Conservation (phyloP, 2,113 vertebrate genomes). For the Danio rerio region GRCz12tu NC_133184.1:23205001-23205500, state of each 20-base stretch:
- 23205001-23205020: conserved; percentile 75
- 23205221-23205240: conserved; percentile 53
- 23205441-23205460: conserved; percentile 64
- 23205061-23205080: conserved; percentile 56
- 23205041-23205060: conserved; percentile 65
- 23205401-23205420: conserved; percentile 56
- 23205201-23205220: conserved; percentile 56
- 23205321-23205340: conserved; percentile 49
- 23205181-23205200: conserved; percentile 47
- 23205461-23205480: conserved; percentile 64
- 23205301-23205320: conserved; percentile 57
- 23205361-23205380: conserved; percentile 52
- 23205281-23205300: conserved; percentile 54
- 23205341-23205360: conserved; percentile 42
- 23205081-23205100: conserved; percentile 61
- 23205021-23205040: conserved; percentile 78
- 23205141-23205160: conserved; percentile 56
- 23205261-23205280: conserved; percentile 44
- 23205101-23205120: conserved; percentile 64
- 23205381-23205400: conserved; percentile 59
- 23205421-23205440: conserved; percentile 67
- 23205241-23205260: conserved; percentile 56
- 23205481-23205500: conserved; percentile 64
- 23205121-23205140: conserved; percentile 57
- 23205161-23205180: conserved; percentile 57